phyloP scores from a whole-genome alignment of 2,888 invertebrate genomes.

The Frankliniella fusca region DNA sequence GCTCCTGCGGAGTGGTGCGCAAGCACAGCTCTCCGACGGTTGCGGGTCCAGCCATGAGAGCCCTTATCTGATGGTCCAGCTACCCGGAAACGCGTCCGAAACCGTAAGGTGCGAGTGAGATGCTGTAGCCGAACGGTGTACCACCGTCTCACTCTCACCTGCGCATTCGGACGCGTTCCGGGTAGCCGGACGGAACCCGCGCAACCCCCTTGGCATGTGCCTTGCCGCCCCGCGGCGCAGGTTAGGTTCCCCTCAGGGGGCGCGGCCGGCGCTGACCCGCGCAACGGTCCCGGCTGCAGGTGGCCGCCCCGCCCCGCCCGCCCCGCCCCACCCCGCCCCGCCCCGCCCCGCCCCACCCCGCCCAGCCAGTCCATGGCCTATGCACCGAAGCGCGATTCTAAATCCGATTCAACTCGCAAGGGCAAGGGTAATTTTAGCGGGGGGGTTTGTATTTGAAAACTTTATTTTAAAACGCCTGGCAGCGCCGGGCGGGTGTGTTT shows the following conservation, averaged over 20 bases:
- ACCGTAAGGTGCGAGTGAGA: no score
- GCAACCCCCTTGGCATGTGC: no score
- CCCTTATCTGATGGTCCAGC: no score
- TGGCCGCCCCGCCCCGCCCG: not conserved
- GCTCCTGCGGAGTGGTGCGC: no score
- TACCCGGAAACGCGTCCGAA: no score
- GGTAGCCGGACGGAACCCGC: no score
- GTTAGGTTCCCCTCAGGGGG: not conserved
- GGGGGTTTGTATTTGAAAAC: slow-evolving; percentile 22
- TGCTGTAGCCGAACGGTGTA: no score
- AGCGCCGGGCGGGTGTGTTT: not conserved
- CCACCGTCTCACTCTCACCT: no score
- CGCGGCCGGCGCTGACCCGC: not conserved
- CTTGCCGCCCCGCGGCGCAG: no score
- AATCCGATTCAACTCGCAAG: slow-evolving; percentile 26
- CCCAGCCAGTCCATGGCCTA: not conserved
- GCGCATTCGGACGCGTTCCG: no score
- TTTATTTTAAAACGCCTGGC: slow-evolving; percentile 25
- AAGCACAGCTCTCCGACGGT: no score
- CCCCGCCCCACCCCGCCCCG: not conserved
- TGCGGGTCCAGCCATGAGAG: no score
- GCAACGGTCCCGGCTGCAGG: not conserved
- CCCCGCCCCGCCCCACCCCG: not conserved
- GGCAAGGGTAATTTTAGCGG: slow-evolving; percentile 24
- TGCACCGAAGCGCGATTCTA: slow-evolving; percentile 25